These are phyloP conservation scores for Poeciliopsis turneri DNA, from an alignment of 2,797 vertebrate species.

Conservation along the genomic window DNA sequence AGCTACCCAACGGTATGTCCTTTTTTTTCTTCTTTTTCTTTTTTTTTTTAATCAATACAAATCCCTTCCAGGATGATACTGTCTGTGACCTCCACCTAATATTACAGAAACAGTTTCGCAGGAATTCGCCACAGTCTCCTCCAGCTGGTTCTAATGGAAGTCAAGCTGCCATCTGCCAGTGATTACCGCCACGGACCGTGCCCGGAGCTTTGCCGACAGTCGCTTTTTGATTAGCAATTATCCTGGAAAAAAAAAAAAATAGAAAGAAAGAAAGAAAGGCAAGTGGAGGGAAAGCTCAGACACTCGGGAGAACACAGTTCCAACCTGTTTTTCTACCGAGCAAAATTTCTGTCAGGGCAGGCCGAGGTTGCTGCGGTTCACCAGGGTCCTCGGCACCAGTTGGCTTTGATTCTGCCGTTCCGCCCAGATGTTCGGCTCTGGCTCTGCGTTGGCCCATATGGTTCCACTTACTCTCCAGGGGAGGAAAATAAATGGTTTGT, in stretches of 20 bases:
- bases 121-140: constrained; percentile 56
- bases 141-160: constrained; percentile 70
- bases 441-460: constrained; percentile 68
- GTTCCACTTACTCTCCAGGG: constrained; percentile 76
- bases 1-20: constrained; percentile 32
- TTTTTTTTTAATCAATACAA: constrained; percentile 20
- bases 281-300: constrained; percentile 42
- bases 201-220: constrained; percentile 62
- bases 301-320: constrained; percentile 61
- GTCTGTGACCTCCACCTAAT: constrained; percentile 66
- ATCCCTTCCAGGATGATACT: constrained; percentile 59
- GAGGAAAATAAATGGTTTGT: constrained; percentile 82
- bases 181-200: constrained; percentile 70
- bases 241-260: constrained; percentile 20
- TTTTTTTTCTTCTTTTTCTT: background rate
- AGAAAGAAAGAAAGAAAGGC: constrained; percentile 42
- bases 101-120: constrained; percentile 61
- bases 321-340: constrained; percentile 70
- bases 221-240: constrained; percentile 82
- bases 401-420: constrained; percentile 74
- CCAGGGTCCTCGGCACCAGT: constrained; percentile 67
- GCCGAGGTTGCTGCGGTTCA: constrained; percentile 70
- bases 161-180: constrained; percentile 71
- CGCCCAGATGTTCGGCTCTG: constrained; percentile 76
- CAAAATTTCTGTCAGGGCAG: constrained; percentile 63